Conservation (phyloP, 2,888 invertebrate genomes). For the Autographa gamma region DNA sequence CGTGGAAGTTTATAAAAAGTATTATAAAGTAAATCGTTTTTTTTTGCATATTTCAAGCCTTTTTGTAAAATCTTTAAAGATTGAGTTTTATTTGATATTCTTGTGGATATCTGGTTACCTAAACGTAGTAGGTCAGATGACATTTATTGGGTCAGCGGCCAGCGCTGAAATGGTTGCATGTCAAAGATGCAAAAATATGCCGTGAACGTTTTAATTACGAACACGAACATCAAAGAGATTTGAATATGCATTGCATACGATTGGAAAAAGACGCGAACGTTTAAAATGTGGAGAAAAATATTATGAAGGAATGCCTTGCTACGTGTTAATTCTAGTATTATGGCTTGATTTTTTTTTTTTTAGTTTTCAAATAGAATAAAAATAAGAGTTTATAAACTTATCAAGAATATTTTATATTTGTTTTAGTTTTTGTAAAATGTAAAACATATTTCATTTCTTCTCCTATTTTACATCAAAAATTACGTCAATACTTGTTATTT, state of each 20-base stretch:
- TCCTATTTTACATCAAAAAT: no score
- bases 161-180: conserved; percentile 1
- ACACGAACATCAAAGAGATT: conserved; percentile 1
- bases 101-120: neutral
- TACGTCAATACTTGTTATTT: neutral
- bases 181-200: neutral
- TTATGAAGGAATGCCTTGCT: no score
- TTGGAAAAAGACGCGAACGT: neutral
- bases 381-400: no score
- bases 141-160: neutral
- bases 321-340: no score
- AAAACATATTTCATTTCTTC: no score
- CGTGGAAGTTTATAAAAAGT: neutral
- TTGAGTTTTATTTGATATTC: neutral
- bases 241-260: neutral
- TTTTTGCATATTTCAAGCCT: neutral
- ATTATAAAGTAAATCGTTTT: neutral
- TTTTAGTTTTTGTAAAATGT: no score
- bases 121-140: neutral
- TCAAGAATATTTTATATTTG: no score
- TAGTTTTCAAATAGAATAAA: no score
- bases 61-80: neutral
- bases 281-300: neutral
- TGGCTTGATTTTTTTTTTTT: no score
- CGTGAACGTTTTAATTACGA: neutral